These are phyloP conservation scores for Otus scops DNA, from an alignment of 2,797 vertebrate genomes.

Conservation along the genomic window DNA sequence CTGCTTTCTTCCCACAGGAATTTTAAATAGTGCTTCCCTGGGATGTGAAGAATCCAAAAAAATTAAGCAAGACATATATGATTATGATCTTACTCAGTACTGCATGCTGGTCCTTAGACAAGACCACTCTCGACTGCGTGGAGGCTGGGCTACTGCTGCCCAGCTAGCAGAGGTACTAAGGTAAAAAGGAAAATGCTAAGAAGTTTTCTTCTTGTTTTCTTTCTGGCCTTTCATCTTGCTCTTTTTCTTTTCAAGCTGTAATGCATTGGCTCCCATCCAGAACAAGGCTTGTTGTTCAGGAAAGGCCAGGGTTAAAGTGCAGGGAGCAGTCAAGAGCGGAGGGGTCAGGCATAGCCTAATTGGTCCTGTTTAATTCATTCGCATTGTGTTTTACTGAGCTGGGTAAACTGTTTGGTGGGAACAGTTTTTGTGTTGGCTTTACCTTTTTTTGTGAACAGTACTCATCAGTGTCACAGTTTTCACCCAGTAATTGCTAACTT, in stretches of 20 bases:
- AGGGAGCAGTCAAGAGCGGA: conserved; percentile 55
- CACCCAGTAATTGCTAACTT: neutral
- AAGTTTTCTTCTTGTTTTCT: conserved; percentile 13
- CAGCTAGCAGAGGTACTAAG: conserved; percentile 79
- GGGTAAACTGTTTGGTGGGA: neutral
- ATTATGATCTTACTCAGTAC: conserved; percentile 76
- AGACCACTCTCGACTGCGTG: conserved; percentile 72
- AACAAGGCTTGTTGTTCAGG: conserved; percentile 43
- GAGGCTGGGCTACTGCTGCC: conserved; percentile 76
- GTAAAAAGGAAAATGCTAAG: conserved; percentile 59
- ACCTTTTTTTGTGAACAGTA: neutral
- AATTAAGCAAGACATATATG: conserved; percentile 77
- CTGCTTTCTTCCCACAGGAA: conserved; percentile 68
- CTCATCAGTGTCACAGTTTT: neutral
- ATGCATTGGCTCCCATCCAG: neutral
- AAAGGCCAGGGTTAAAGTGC: conserved; percentile 62
- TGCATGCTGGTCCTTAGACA: conserved; percentile 76
- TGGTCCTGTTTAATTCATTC: conserved; percentile 49
- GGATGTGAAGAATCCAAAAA: conserved; percentile 72
- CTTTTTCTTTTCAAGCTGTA: conserved; percentile 37
- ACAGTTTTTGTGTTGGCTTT: neutral
- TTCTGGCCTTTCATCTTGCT: conserved; percentile 47
- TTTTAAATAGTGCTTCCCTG: conserved; percentile 67
- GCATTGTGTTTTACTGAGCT: neutral
- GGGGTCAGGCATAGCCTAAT: conserved; percentile 60